These are phyloP conservation scores for Noctilio leporinus DNA, from an alignment of 2,113 vertebrate genomes.

Conservation along the genomic window DNA sequence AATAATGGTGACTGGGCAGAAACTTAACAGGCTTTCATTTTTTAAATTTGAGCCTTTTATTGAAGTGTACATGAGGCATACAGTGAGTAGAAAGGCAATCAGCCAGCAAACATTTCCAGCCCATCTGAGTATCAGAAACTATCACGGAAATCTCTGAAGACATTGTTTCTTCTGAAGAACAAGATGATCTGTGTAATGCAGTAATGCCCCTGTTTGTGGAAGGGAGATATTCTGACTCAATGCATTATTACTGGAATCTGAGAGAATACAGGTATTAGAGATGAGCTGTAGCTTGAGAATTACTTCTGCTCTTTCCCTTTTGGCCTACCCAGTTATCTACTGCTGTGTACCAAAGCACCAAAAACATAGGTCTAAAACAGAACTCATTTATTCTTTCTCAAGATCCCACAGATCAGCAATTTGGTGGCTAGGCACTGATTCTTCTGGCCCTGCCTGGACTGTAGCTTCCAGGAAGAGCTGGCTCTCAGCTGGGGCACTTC, in stretches of 20 bases:
- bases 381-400: neutral
- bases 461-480: neutral
- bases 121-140: neutral
- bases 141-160: neutral
- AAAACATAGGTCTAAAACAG: neutral
- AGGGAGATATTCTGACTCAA: neutral
- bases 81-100: constrained; percentile 32
- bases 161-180: neutral
- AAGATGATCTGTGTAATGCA: neutral
- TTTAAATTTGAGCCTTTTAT: constrained; percentile 17
- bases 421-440: neutral
- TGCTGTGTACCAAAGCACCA: neutral
- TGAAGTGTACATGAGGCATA: neutral
- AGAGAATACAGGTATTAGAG: neutral
- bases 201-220: neutral
- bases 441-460: neutral
- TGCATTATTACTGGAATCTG: neutral
- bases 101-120: neutral
- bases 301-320: neutral
- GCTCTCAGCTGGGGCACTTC: neutral
- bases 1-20: neutral
- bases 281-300: neutral
- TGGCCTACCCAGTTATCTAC: neutral
- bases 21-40: neutral
- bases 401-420: neutral